These are phyloP conservation scores for Lithosia quadra DNA, from an alignment of 2,888 invertebrate genomes.

Conservation along the genomic window DNA sequence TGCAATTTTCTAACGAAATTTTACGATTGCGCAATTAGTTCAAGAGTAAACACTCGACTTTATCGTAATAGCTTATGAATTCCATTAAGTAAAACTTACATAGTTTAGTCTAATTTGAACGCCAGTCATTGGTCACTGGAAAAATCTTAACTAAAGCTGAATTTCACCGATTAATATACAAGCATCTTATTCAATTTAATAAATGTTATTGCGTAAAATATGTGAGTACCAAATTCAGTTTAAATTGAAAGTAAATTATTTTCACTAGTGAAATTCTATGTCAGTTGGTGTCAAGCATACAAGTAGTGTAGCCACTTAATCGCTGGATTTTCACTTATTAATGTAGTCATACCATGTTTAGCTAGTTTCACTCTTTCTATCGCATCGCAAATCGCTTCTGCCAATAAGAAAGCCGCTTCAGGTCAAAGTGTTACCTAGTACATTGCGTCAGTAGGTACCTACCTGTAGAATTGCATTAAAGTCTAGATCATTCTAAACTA, in stretches of 20 bases:
- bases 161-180: no score
- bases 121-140: neutral
- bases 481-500: neutral
- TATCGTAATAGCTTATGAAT: neutral
- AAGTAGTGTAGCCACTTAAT: neutral
- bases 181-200: no score
- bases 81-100: neutral
- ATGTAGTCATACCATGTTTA: slow-evolving; percentile 1
- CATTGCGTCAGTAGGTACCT: neutral
- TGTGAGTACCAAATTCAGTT: neutral
- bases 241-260: neutral
- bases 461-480: neutral
- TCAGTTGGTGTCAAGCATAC: neutral
- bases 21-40: neutral
- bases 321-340: slow-evolving; percentile 1
- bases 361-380: neutral
- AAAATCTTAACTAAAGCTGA: no score
- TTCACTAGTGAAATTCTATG: neutral
- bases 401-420: neutral
- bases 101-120: no score
- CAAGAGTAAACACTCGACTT: neutral
- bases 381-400: neutral
- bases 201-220: no score
- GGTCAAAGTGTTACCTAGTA: neutral
- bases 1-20: neutral